Evolutionary conservation across 92 coral and sea anemone species (phyloP).

Genomic region (Palythoa grandiflora): DNA sequence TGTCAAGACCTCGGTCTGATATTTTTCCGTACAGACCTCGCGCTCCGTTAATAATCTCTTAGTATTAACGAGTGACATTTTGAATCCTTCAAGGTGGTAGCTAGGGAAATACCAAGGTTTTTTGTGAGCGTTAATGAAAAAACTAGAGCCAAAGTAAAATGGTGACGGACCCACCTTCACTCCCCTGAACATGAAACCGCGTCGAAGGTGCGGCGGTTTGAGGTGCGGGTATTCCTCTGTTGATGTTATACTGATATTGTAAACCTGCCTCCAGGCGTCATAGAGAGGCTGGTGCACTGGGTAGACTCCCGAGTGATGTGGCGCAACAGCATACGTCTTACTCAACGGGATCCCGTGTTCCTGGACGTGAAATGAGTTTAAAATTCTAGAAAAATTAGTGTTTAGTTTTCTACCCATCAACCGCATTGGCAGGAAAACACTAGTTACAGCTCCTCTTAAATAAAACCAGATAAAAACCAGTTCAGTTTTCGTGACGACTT

Average conservation of each 20-base stretch:
- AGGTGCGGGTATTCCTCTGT: conserved; percentile 98
- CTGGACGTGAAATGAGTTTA: conserved; percentile 49
- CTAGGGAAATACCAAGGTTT: too few species aligned
- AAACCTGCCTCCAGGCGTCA: conserved; percentile 86
- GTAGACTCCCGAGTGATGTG: conserved; percentile 98
- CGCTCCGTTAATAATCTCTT: too few species aligned
- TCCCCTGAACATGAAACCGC: conserved; percentile 90
- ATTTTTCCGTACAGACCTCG: too few species aligned
- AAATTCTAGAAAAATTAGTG: background rate
- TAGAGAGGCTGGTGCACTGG: conserved; percentile 96
- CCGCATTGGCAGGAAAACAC: background rate
- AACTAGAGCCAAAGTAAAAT: too few species aligned
- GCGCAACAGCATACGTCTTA: conserved; percentile 87
- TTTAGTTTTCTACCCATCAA: background rate
- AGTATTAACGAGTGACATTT: too few species aligned
- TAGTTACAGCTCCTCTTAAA: background rate
- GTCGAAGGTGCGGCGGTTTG: conserved; percentile 95
- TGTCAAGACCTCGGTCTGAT: too few species aligned
- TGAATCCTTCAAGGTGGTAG: too few species aligned
- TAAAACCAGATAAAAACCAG: background rate
- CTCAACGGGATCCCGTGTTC: conserved; percentile 87
- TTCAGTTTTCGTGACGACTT: too few species aligned
- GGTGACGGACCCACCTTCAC: conserved; percentile 16
- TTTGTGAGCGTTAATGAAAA: too few species aligned
- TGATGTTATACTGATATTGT: conserved; percentile 83